phyloP scores from a whole-genome alignment of 1,140 invertebrate species.

The Heliconius congener region DNA sequence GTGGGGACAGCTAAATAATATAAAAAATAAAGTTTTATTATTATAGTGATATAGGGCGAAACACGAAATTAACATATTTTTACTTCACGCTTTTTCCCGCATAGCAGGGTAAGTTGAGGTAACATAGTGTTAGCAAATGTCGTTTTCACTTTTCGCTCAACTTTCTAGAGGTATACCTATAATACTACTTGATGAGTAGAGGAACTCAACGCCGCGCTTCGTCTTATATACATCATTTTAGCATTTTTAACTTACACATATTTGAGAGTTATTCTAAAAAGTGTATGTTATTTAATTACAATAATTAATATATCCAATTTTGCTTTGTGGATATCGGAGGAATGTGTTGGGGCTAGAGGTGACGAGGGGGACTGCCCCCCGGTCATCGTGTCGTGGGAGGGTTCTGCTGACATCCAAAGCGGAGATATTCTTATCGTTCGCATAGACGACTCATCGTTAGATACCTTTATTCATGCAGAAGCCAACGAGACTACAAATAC shows the following conservation, averaged over 20 bases:
- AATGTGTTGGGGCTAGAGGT: conserved; percentile 73
- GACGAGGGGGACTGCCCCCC: conserved; percentile 79
- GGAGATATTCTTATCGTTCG: conserved; percentile 86
- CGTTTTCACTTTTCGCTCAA: neutral
- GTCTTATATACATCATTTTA: too few relatives aligned
- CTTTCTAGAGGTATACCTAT: neutral
- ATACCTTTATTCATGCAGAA: conserved; percentile 59
- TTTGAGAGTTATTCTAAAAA: neutral
- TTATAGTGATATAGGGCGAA: too few relatives aligned
- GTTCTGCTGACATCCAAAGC: conserved; percentile 84
- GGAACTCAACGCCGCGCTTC: neutral
- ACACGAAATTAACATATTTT: too few relatives aligned
- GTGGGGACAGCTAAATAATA: too few relatives aligned
- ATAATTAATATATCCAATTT: conserved; percentile 53
- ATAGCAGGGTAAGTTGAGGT: neutral
- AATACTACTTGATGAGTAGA: too few relatives aligned
- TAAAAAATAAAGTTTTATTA: too few relatives aligned
- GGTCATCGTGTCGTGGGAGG: conserved; percentile 83
- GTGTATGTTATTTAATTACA: neutral
- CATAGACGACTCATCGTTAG: conserved; percentile 83
- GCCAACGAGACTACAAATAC: conserved; percentile 52
- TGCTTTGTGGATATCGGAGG: conserved; percentile 79
- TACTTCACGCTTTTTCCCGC: neutral
- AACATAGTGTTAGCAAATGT: neutral
- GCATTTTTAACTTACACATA: too few relatives aligned